Evolutionary conservation across 2,797 vertebrate genomes (phyloP).

Genomic region (Linurgus olivaceus): DNA sequence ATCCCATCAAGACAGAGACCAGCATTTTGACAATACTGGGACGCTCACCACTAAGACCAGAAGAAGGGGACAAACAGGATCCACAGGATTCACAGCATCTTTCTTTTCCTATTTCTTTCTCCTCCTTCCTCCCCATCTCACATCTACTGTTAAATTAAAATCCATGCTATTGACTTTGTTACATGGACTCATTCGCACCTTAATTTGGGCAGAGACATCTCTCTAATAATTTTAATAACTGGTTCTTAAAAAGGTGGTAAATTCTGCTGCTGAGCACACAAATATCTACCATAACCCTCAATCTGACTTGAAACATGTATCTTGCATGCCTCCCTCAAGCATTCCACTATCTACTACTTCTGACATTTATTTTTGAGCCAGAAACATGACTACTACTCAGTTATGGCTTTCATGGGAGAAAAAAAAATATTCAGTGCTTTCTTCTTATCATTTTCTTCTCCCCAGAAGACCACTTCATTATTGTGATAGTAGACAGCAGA

Average conservation of each 20-base stretch:
- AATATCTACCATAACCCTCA: neutral
- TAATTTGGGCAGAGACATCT: neutral
- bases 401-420: neutral
- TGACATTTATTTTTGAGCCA: neutral
- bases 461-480: neutral
- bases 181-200: neutral
- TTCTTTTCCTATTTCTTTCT: neutral
- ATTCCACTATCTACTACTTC: neutral
- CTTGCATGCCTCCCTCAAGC: neutral
- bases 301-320: neutral
- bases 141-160: neutral
- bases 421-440: neutral
- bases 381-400: neutral
- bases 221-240: neutral
- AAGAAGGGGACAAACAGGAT: neutral
- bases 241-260: neutral
- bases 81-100: neutral
- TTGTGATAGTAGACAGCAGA: neutral
- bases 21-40: neutral
- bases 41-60: neutral
- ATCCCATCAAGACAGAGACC: neutral
- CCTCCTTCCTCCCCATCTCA: neutral
- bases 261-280: neutral
- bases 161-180: neutral
- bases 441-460: neutral